phyloP scores from a whole-genome alignment of 2,113 vertebrate genomes.

The Callorhinus ursinus region DNA sequence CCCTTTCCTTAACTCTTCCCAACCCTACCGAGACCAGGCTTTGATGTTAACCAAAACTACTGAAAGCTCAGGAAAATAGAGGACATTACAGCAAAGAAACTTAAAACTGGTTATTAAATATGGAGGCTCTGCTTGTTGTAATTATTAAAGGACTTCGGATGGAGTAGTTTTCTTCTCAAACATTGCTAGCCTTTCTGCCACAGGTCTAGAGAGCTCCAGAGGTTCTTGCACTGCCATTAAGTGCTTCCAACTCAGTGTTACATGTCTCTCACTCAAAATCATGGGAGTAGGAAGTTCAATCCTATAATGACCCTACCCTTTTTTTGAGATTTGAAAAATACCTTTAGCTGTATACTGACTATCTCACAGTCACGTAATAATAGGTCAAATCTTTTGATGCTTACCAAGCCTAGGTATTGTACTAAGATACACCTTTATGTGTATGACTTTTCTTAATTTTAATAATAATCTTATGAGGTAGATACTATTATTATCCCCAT shows the following conservation, averaged over 20 bases:
- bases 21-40: not conserved
- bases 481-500: not conserved
- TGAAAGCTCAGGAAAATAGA: slow-evolving; percentile 2
- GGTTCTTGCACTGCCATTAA: not conserved
- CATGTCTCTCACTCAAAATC: not conserved
- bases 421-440: not conserved
- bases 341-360: not conserved
- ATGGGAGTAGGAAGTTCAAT: not conserved
- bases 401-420: not conserved
- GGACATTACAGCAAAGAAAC: not conserved
- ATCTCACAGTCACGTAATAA: not conserved
- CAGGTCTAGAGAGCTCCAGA: not conserved
- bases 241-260: not conserved
- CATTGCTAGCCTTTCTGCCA: not conserved
- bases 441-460: slow-evolving; percentile 14
- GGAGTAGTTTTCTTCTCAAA: not conserved
- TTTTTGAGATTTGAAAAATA: not conserved
- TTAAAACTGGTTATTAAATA: not conserved
- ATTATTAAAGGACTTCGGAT: not conserved
- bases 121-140: not conserved
- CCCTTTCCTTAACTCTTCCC: not conserved
- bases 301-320: not conserved
- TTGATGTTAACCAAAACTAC: not conserved
- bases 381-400: not conserved
- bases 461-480: not conserved